These are phyloP conservation scores for Ricordea florida DNA, from an alignment of 92 coral and sea anemone species.

Conservation along the genomic window DNA sequence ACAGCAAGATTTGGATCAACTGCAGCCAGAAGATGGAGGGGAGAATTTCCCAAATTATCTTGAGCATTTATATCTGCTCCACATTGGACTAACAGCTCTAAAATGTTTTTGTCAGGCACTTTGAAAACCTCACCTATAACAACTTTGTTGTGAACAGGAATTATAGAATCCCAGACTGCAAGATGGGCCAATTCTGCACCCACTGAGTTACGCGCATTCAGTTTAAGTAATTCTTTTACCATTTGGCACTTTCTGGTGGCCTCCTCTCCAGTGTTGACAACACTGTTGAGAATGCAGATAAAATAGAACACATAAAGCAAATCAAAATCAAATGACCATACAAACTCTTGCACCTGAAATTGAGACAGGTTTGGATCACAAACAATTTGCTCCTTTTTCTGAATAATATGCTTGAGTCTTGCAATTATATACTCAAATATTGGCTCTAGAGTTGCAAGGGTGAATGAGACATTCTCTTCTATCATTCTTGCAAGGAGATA, in stretches of 20 bases:
- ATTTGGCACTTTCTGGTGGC: slow-evolving; percentile 2
- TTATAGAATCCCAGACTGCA: slow-evolving; percentile 38
- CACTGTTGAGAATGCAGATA: slow-evolving; percentile 35
- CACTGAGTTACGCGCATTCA: slow-evolving; percentile 22
- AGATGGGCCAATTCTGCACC: slow-evolving; percentile 51
- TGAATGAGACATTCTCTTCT: background rate
- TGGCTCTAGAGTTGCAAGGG: slow-evolving; percentile 3
- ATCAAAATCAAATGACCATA: slow-evolving; percentile 38
- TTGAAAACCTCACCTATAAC: background rate
- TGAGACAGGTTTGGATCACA: background rate
- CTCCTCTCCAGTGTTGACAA: slow-evolving; percentile 14
- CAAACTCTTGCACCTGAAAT: slow-evolving; percentile 3
- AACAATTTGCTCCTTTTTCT: background rate
- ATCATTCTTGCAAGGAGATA: slow-evolving; percentile 18
- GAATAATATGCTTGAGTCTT: background rate
- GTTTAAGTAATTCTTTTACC: slow-evolving; percentile 11
- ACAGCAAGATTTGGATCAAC: slow-evolving; percentile 23
- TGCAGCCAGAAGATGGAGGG: slow-evolving; percentile 48
- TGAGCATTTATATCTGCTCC: slow-evolving; percentile 29
- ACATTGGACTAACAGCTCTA: slow-evolving; percentile 26
- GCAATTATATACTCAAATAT: background rate
- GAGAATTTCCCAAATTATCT: slow-evolving; percentile 35
- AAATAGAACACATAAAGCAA: slow-evolving; percentile 43
- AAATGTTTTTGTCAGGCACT: slow-evolving; percentile 49
- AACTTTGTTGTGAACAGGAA: slow-evolving; percentile 29